Percentiles rank a stretch among this genome's conserved stretches.
Conservation (phyloP, 2,113 vertebrate genomes). For the Amblyornis subalaris region DNA sequence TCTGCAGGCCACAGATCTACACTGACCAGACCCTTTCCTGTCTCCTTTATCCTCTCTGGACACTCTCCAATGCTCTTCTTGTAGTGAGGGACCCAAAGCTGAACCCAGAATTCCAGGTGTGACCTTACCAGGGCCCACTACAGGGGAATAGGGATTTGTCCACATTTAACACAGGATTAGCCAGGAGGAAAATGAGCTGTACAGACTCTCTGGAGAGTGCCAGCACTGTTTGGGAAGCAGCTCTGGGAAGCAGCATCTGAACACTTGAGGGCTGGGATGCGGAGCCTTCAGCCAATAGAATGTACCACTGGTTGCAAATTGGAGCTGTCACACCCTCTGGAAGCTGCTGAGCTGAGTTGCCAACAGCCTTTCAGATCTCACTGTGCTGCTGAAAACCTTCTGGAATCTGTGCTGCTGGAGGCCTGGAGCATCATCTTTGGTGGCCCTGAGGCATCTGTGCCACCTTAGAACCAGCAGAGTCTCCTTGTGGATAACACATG, state of each 20-base stretch:
- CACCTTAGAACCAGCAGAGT: neutral
- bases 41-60: neutral
- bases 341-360: neutral
- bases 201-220: neutral
- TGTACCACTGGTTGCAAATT: neutral
- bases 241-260: neutral
- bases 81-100: neutral
- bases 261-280: neutral
- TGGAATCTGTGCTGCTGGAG: neutral
- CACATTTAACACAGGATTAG: neutral
- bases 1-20: neutral
- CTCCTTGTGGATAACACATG: neutral
- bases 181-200: neutral
- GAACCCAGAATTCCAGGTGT: neutral
- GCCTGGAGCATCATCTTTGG: neutral
- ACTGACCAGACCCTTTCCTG: neutral
- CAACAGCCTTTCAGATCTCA: neutral
- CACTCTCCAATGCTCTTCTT: neutral
- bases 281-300: neutral
- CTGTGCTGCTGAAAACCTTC: neutral
- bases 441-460: neutral
- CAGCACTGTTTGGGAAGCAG: neutral
- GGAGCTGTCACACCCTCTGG: neutral
- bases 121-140: neutral
- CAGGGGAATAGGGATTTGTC: neutral